Percentiles rank a stretch among this genome's conserved stretches.
These are phyloP conservation scores for Triplophysa rosa DNA, from an alignment of 2,113 vertebrate genomes.

Conservation along the genomic window DNA sequence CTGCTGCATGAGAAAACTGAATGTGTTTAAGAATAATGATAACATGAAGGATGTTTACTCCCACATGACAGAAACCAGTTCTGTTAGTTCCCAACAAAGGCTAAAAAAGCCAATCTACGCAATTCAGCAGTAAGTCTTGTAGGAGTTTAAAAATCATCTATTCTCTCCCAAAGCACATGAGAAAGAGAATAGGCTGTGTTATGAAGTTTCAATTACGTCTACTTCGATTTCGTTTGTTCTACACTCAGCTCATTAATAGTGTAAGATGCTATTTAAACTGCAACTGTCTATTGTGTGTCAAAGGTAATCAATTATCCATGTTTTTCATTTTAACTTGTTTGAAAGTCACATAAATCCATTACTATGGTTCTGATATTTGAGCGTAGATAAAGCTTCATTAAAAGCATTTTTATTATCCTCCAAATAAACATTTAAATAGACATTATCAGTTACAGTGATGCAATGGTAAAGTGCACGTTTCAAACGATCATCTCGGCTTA, in stretches of 20 bases:
- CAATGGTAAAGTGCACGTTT: constrained; percentile 59
- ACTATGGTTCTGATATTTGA: no score
- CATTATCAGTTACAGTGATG: constrained; percentile 53
- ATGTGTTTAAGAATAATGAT: constrained; percentile 60
- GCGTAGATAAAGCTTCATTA: background rate
- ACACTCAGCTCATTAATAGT: constrained; percentile 41
- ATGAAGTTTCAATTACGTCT: constrained; percentile 14
- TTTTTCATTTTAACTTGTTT: no score
- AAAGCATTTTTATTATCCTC: constrained; percentile 45
- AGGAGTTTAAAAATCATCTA: constrained; percentile 37
- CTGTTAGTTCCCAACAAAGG: constrained; percentile 52
- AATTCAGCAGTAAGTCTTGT: constrained; percentile 19
- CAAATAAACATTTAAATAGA: constrained; percentile 48
- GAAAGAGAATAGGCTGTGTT: constrained; percentile 17
- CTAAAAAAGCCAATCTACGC: constrained; percentile 53
- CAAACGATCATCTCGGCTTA: constrained; percentile 50
- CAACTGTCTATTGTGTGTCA: background rate
- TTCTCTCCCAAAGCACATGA: constrained; percentile 9
- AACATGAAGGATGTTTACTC: constrained; percentile 77
- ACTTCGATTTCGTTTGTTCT: constrained; percentile 27
- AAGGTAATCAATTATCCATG: background rate
- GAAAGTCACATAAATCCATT: no score
- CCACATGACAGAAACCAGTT: constrained; percentile 66
- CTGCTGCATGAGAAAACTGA: constrained; percentile 22
- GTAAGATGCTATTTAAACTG: background rate